Conservation (phyloP, 2,113 vertebrate species). For the Rhinichthys klamathensis region DNA sequence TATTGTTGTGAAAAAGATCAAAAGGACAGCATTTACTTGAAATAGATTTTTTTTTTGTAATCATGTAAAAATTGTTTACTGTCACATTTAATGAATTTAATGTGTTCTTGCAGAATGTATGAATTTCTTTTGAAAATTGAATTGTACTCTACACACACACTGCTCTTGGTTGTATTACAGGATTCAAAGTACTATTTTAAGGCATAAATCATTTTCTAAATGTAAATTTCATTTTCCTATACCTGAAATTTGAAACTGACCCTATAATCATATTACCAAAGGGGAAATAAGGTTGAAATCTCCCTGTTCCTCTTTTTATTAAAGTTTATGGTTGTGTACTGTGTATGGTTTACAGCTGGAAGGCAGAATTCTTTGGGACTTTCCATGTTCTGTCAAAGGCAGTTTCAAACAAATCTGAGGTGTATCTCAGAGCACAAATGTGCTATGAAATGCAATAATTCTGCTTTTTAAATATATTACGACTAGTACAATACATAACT, state of each 20-base stretch:
- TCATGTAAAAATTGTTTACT: neutral
- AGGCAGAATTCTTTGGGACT: slow-evolving; percentile 36
- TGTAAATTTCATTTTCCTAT: neutral
- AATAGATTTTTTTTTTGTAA: too few relatives aligned
- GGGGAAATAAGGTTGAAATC: neutral
- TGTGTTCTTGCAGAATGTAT: neutral
- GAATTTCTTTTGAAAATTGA: neutral
- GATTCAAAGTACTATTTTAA: neutral
- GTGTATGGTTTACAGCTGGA: slow-evolving; percentile 28
- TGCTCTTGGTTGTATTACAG: neutral
- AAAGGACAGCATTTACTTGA: too few relatives aligned
- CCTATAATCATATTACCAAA: neutral
- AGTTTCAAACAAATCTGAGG: neutral
- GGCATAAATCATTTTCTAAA: neutral
- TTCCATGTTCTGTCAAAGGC: slow-evolving; percentile 32
- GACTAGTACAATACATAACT: neutral
- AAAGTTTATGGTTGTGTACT: neutral
- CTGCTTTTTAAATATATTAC: neutral
- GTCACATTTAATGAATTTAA: neutral
- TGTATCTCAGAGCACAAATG: neutral
- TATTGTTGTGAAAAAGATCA: neutral
- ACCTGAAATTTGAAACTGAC: neutral
- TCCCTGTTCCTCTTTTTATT: slow-evolving; percentile 19
- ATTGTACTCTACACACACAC: neutral
- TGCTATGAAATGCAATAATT: neutral